Conservation (phyloP, 1,140 invertebrate species). For the Onthophagus taurus region DNA sequence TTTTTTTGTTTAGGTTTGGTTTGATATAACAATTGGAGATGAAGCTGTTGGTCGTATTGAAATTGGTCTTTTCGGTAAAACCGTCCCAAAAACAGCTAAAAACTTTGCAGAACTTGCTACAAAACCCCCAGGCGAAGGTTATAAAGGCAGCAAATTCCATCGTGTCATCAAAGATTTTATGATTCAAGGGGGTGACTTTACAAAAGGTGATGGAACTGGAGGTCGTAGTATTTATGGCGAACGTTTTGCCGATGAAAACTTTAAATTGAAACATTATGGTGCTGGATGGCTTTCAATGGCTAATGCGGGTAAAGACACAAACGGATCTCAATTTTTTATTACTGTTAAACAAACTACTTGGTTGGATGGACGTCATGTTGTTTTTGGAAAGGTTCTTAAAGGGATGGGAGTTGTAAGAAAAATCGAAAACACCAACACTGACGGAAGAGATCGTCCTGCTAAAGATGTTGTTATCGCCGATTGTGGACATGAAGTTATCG, state of each 20-base stretch:
- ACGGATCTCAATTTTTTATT: slow-evolving; percentile 98
- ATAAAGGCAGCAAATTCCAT: slow-evolving; percentile 86
- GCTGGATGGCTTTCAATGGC: slow-evolving; percentile 96
- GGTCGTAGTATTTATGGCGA: slow-evolving; percentile 91
- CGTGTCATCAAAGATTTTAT: slow-evolving; percentile 91
- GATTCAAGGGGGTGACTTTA: slow-evolving; percentile 93
- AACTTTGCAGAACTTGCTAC: slow-evolving; percentile 85
- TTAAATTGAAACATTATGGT: slow-evolving; percentile 94
- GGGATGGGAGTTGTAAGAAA: slow-evolving; percentile 86
- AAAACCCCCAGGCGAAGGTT: slow-evolving; percentile 69
- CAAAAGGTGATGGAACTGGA: slow-evolving; percentile 85
- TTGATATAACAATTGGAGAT: slow-evolving; percentile 85
- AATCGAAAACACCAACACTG: slow-evolving; percentile 69
- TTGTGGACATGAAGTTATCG: slow-evolving; percentile 55
- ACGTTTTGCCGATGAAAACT: slow-evolving; percentile 92
- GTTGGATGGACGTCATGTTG: slow-evolving; percentile 94
- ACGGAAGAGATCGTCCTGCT: slow-evolving; percentile 65
- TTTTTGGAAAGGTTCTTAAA: slow-evolving; percentile 89
- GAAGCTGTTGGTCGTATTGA: slow-evolving; percentile 67
- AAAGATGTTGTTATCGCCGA: slow-evolving; percentile 73
- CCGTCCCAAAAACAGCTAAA: slow-evolving; percentile 86
- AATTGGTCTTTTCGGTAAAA: slow-evolving; percentile 92
- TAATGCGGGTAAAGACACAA: slow-evolving; percentile 93
- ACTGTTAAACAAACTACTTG: slow-evolving; percentile 85
- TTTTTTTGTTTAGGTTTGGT: slow-evolving; percentile 67